Evolutionary conservation across 2,888 invertebrate species (phyloP), one percentile per base, ranked within the genome.

Genomic region (Drosophila hamatofila): DNA sequence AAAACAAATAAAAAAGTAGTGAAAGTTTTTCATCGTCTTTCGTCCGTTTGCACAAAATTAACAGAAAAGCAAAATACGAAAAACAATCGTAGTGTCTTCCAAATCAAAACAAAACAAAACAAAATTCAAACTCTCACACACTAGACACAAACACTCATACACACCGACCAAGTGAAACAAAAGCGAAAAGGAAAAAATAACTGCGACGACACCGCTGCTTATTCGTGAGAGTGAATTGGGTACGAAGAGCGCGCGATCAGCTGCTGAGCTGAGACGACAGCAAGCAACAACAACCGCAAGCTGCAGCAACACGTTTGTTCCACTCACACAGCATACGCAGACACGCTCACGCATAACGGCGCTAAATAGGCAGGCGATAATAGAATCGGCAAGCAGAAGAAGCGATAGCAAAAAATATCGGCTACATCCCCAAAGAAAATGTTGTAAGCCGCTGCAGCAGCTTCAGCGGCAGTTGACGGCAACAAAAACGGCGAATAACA

Each of bases 11-110:
- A 23, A 88, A 57, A 54, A 71, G 62, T 77, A 78, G 91, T 91
- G 91, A 91, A 91, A 91, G 91, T 92, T 88, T 78, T 87, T 77
- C 75, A 77, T 72, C 67, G 69, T 58, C 65, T 60, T 52, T 62
- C 46, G 58, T 66, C 62, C 79, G 84, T 85, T 82, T 76, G 88
- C 84, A 85, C 89, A 83, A 89, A 89, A 88, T 85, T 88, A 88
- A 74, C 86, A 70, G 66, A 82, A 69, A 78, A 89, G 71, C 70
- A 74, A 88, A 89, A 81, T 70, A 86, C 90, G 77, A 86, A 74
- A 56, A 74, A 66, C 71, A 74, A 76, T 76, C 80, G 76, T 60
- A 16, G 69, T 76, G 57, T 46, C 79, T 69, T 65, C 52, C 55
- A 56, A 73, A 69, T 65, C 54, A 63, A 59, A 59, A 23, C 66